Conservation (phyloP, 30 jellyfish, hydroid and myxozoan species). For the Aurelia sp. region DNA sequence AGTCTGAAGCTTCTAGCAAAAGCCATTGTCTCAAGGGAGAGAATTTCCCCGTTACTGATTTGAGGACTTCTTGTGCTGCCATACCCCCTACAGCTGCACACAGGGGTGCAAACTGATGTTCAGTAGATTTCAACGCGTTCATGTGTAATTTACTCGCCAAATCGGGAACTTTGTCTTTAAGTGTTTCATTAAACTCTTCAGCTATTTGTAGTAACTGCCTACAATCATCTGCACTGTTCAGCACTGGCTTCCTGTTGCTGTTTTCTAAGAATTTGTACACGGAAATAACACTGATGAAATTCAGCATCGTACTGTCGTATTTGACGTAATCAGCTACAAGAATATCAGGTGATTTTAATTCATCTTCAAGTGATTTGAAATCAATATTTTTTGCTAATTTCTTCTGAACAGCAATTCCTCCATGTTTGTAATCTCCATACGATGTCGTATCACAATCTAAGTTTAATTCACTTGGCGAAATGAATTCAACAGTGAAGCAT, state of each 20-base stretch:
- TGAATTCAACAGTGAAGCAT: conserved; percentile 30
- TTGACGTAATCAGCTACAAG: conserved; percentile 63
- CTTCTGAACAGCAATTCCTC: conserved; percentile 75
- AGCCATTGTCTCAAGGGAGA: conserved; percentile 84
- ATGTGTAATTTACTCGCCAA: conserved; percentile 2
- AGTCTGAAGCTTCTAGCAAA: conserved; percentile 76
- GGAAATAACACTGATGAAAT: conserved; percentile 28
- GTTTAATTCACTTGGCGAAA: conserved; percentile 54
- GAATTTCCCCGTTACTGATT: conserved; percentile 84
- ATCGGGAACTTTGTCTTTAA: conserved; percentile 36
- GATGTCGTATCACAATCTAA: conserved; percentile 73
- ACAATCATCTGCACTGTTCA: conserved; percentile 3
- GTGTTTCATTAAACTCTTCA: not conserved
- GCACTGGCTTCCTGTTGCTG: not conserved
- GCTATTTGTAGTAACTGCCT: conserved; percentile 8
- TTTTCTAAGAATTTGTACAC: conserved; percentile 39
- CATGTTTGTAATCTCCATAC: conserved; percentile 61
- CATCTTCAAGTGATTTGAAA: conserved; percentile 58
- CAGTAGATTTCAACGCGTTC: not conserved
- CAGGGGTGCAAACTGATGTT: conserved; percentile 75
- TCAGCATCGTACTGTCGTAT: conserved; percentile 30
- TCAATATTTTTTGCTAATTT: conserved; percentile 41
- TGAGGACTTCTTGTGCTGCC: conserved; percentile 91
- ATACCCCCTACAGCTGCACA: conserved; percentile 93
- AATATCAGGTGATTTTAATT: conserved; percentile 66